Percentiles rank a stretch among this genome's conserved stretches.
These are phyloP conservation scores for Eutrigla gurnardus DNA, from an alignment of 2,797 vertebrate species.

Conservation along the genomic window DNA sequence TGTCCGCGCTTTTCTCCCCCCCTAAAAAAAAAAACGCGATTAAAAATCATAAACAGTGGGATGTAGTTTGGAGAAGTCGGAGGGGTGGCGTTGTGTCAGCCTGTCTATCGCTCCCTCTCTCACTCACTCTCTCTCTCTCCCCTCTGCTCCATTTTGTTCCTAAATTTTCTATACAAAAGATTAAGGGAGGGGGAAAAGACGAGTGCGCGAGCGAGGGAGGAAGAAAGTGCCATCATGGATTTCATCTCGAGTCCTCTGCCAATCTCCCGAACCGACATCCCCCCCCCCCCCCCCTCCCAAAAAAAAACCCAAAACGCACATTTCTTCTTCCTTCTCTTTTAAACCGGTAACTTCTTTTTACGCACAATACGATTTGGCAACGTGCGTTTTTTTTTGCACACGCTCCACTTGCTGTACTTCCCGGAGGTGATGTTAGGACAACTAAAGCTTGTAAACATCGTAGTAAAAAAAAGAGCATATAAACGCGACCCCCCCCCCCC, in stretches of 20 bases:
- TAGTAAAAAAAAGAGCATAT: constrained; percentile 43
- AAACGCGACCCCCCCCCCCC: too few relatives aligned
- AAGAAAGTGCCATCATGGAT: constrained; percentile 85
- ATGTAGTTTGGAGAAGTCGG: constrained; percentile 73
- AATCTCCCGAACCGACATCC: constrained; percentile 66
- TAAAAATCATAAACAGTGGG: constrained; percentile 47
- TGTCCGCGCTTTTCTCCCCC: constrained; percentile 23
- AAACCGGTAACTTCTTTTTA: constrained; percentile 53
- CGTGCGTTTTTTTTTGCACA: constrained; percentile 21
- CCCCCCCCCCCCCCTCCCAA: constrained; percentile 5
- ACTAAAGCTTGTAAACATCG: constrained; percentile 66
- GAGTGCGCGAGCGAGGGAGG: constrained; percentile 73
- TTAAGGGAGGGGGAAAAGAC: constrained; percentile 83
- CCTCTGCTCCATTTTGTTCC: constrained; percentile 84
- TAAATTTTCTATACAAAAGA: constrained; percentile 89
- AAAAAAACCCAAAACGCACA: constrained; percentile 27
- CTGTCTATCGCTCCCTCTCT: constrained; percentile 68
- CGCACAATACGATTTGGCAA: constrained; percentile 25
- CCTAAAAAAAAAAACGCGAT: constrained; percentile 42
- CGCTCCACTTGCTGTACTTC: constrained; percentile 66
- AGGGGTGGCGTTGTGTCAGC: constrained; percentile 77
- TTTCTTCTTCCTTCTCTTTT: constrained; percentile 7
- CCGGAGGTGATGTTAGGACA: constrained; percentile 83
- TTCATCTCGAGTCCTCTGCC: constrained; percentile 84
- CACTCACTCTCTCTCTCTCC: constrained; percentile 66